Evolutionary conservation across 2,888 invertebrate genomes (phyloP).

Genomic region (Ochlodes sylvanus): DNA sequence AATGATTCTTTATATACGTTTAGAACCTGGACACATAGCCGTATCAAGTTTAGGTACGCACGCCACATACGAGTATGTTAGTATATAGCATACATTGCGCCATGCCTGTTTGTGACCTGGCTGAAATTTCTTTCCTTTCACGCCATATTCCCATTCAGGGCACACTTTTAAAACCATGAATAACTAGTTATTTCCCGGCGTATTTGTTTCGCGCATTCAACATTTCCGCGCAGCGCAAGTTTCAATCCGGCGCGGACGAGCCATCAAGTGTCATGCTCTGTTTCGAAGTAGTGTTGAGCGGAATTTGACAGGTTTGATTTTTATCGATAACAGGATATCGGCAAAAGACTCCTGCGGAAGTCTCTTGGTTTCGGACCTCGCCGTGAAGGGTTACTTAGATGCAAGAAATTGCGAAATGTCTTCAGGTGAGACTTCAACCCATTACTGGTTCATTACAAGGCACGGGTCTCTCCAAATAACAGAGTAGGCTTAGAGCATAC

Average conservation of each 20-base stretch:
- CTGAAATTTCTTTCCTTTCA: slow-evolving; percentile 27
- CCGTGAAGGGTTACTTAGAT: too few species aligned
- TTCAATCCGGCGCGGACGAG: slow-evolving; percentile 30
- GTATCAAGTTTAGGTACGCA: not conserved
- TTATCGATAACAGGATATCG: slow-evolving; percentile 16
- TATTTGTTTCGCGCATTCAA: slow-evolving; percentile 36
- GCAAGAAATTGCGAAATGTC: too few species aligned
- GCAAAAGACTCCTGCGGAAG: not conserved
- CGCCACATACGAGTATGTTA: too few species aligned
- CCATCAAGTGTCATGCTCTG: slow-evolving; percentile 39
- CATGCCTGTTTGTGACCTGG: not conserved
- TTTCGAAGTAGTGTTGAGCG: slow-evolving; percentile 31
- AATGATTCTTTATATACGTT: too few species aligned
- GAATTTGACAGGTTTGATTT: slow-evolving; percentile 9
- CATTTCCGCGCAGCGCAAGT: slow-evolving; percentile 27
- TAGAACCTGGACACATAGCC: too few species aligned
- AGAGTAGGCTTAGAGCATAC: too few species aligned
- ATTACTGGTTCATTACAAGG: too few species aligned
- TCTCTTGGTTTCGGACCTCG: too few species aligned
- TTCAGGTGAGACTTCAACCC: too few species aligned
- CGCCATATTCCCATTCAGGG: slow-evolving; percentile 23
- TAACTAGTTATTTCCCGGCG: slow-evolving; percentile 36
- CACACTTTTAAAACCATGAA: slow-evolving; percentile 30
- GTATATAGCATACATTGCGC: not conserved
- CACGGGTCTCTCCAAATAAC: too few species aligned